Evolutionary conservation across 2,113 vertebrate species (phyloP), one percentile per base, ranked within the genome.

Genomic region (Syngnathus scovelli): DNA sequence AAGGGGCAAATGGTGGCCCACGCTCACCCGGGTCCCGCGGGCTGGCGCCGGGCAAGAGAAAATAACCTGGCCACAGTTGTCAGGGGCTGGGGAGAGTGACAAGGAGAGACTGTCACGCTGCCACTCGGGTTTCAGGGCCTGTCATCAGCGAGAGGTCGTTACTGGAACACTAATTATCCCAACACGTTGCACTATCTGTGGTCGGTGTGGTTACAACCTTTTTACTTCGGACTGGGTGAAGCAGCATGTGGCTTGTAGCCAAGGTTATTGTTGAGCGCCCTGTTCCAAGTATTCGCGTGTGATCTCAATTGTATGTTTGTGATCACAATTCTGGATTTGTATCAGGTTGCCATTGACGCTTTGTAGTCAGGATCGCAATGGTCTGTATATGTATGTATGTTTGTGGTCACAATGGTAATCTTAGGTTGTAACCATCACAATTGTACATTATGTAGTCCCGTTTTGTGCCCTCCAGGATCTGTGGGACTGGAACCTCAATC

Each of bases 101-200:
- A 77, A 85, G 81, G 77, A 84, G 87, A 88, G 84, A 90, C 89
- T 87, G 88, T 89, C 85, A 77, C 76, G 52, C 61, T 6, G 27
- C 66, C 54, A 81, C 81, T 93, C 83, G 3, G 60, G 86, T 93
- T 92, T 85, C 90, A 78, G 84, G 66, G 88, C 86, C 90, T 92
- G 91, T 92, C 91, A 92, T 91, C 91, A 83, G 87, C 89, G 86
- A 85, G 83, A 67, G 56, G 84, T 90, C 90, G 90, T 92, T 92
- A 92, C 89, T 91, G 90, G 83, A 89, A 83, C 75, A 79, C 89
- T 92, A 92, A 92, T 92, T 91, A 92, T 87, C 90, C 86, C 74
- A 38, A 69, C 81, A 86, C 83, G 76, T 77, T 23, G 54, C 54
- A 56, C 51, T 12, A 58, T 13, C 68, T 78, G 87, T 89, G 91